phyloP scores from a whole-genome alignment of 2,888 invertebrate genomes.

The Dorcus hopei region DNA sequence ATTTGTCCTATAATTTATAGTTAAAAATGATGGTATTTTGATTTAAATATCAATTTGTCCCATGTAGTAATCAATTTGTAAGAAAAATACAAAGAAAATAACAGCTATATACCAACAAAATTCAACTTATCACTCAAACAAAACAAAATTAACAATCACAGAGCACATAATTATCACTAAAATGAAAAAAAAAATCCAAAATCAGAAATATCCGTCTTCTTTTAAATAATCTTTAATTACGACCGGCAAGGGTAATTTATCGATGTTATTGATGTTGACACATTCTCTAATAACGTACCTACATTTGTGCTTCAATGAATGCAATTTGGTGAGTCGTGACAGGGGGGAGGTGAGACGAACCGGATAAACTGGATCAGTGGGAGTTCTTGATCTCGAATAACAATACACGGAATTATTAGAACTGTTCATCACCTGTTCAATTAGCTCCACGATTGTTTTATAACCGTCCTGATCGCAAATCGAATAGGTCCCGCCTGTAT shows the following conservation, averaged over 20 bases:
- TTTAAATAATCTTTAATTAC: slow-evolving; percentile 57
- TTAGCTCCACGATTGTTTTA: slow-evolving; percentile 66
- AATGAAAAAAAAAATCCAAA: not conserved
- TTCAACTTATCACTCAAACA: not conserved
- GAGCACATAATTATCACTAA: not conserved
- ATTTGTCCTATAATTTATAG: too few relatives aligned
- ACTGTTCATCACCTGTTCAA: slow-evolving; percentile 69
- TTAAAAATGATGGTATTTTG: too few relatives aligned
- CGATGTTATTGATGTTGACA: slow-evolving; percentile 65
- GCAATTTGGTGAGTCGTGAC: slow-evolving; percentile 68
- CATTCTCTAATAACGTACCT: slow-evolving; percentile 70
- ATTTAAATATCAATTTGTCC: too few relatives aligned
- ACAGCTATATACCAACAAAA: too few relatives aligned
- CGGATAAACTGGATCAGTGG: slow-evolving; percentile 67
- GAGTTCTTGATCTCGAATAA: slow-evolving; percentile 65
- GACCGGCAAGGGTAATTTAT: slow-evolving; percentile 63
- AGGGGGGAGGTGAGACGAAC: slow-evolving; percentile 72
- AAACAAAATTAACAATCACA: not conserved
- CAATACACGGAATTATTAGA: slow-evolving; percentile 70
- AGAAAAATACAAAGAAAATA: too few relatives aligned
- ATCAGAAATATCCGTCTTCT: slow-evolving; percentile 40
- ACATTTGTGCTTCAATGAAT: slow-evolving; percentile 70
- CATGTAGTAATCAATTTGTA: too few relatives aligned
- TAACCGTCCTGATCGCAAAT: slow-evolving; percentile 50
- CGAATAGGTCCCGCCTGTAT: slow-evolving; percentile 60